A percentile compares a stretch with the other conserved stretches of the same genome.
Evolutionary conservation across 37 sponge, comb jelly and placozoan genomes (phyloP).

Genomic region (Hormiphora californensis): DNA sequence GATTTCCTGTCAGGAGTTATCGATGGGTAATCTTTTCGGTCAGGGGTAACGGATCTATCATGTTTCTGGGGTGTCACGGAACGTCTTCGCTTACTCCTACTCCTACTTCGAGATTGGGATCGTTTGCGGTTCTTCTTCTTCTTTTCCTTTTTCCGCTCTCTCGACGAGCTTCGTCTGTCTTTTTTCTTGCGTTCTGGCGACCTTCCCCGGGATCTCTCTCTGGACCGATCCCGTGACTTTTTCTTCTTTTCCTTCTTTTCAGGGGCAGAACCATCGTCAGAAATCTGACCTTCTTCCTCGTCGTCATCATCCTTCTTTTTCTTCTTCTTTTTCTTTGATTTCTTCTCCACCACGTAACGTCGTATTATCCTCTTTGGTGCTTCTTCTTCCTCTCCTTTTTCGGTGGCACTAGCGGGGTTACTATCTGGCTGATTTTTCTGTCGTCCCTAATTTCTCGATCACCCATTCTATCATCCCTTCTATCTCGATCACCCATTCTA

Average conservation of each 20-base stretch:
- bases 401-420: too few species aligned
- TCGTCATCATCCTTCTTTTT: background rate
- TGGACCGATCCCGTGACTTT: background rate
- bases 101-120: too few species aligned
- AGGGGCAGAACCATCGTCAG: background rate
- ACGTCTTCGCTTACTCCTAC: too few species aligned
- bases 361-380: slow-evolving; percentile 5
- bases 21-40: too few species aligned
- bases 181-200: background rate
- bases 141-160: background rate
- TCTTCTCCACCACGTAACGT: slow-evolving; percentile 43
- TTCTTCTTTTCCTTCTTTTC: background rate
- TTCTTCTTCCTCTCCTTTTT: slow-evolving; percentile 11
- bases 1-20: too few species aligned
- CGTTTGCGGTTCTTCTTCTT: too few species aligned
- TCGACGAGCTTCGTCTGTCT: background rate
- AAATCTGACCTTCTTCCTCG: too few species aligned
- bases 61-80: too few species aligned
- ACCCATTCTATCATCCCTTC: background rate
- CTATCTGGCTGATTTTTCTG: too few species aligned
- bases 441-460: slow-evolving; percentile 8
- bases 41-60: too few species aligned
- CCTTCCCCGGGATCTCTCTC: background rate
- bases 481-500: background rate
- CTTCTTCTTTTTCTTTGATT: slow-evolving; percentile 41